phyloP scores from a whole-genome alignment of 2,797 vertebrate genomes.

The Saxicola maurus region DNA sequence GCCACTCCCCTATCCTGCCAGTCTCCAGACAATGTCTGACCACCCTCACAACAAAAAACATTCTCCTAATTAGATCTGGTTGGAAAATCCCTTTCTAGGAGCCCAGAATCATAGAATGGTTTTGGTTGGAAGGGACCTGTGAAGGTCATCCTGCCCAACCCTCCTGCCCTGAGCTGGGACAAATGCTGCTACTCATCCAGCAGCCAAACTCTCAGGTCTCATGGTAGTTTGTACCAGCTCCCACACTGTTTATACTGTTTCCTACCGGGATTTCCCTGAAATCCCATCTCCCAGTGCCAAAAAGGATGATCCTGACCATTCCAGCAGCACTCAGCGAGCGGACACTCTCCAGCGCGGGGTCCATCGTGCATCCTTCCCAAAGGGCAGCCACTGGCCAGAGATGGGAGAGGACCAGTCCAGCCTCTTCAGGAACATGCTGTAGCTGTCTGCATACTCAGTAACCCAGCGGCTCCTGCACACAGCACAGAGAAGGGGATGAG shows the following conservation, averaged over 20 bases:
- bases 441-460: constrained; percentile 44
- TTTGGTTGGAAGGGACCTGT: neutral
- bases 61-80: neutral
- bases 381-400: neutral
- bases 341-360: accelerated
- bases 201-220: neutral
- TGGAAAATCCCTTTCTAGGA: neutral
- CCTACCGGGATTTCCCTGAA: neutral
- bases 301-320: neutral
- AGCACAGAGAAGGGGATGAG: neutral
- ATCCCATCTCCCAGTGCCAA: neutral
- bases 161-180: neutral
- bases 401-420: neutral
- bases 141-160: neutral
- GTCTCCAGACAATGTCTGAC: neutral
- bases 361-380: neutral
- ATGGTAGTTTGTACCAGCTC: accelerated
- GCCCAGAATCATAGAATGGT: neutral
- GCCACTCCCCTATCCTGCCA: neutral
- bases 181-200: neutral
- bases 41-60: accelerated
- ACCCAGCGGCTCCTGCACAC: constrained; percentile 18
- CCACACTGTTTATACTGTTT: accelerated
- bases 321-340: neutral
- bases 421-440: neutral